Base-by-base conservation (phyloP, 2,888 invertebrate species). In the Noctua pronuba region DNA sequence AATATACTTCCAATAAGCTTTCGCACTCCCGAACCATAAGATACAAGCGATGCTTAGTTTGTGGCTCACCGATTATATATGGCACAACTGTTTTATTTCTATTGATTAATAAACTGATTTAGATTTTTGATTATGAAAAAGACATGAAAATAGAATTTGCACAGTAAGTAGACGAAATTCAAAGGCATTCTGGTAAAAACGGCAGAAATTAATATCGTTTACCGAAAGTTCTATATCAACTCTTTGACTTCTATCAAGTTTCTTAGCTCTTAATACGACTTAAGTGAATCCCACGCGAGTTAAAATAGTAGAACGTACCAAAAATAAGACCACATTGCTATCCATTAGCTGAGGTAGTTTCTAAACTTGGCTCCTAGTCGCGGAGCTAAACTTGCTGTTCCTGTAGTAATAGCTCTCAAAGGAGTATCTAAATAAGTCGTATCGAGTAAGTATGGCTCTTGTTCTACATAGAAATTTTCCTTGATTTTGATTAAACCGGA, bases 321-420 rank as follows among this genome's bases (percentile, higher is more conserved):
- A 49, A 81, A 65, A 77, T 72, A 80, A 79, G 60, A 81, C 66
- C 77, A 64, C 80, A 82, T 75, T 78, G 72, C 74, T 80, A 85
- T 86, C 84, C 83, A 89, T 90, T 90, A 87, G 69, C 76, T 62
- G 60, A 76, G 82, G 77, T 84, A 83, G 74, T 83, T 82, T 87
- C 86, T 86, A 83, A 85, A 85, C 83, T 84, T 79, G 72, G 82
- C 75, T 85, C 65, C 75, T 71, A 38, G 60, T 77, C 38, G 55
- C 73, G 73, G 58, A 65, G 65, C 71, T 86, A 65, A 84, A 86
- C 60, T 80, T 73, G 35, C 35, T 75, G 41, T 76, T 80, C 66
- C 49, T 69, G 67, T 74, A 64, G 71, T 88, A 87, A 91, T 86
- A 85, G 86, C 79, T 85, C 91, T 87, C 88, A 31, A 8, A 80